Percentiles rank a stretch among this genome's conserved stretches.
These are phyloP conservation scores for Silurus aristotelis DNA, from an alignment of 2,797 vertebrate genomes.

Conservation along the genomic window DNA sequence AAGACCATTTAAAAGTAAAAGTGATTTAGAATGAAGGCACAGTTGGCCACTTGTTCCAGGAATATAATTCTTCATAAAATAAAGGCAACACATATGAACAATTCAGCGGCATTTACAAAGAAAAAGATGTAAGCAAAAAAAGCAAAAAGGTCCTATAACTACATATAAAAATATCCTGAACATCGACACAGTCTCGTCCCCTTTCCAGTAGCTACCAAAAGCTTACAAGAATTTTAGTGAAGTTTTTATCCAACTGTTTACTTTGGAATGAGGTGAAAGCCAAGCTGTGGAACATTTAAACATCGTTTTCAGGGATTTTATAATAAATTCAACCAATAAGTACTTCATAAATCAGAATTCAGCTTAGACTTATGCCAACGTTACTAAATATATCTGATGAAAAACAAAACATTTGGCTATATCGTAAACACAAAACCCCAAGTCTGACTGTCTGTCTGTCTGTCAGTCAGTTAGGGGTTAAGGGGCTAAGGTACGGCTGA, in stretches of 20 bases:
- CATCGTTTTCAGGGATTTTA: background rate
- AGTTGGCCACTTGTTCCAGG: background rate
- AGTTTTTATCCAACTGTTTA: constrained; percentile 10
- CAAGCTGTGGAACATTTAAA: background rate
- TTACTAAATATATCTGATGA: background rate
- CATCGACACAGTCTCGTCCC: background rate
- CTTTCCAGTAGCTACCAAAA: background rate
- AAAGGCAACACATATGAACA: background rate
- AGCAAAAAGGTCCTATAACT: background rate
- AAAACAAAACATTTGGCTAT: background rate
- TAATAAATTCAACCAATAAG: background rate
- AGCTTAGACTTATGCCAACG: background rate
- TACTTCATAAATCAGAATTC: background rate
- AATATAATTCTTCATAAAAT: background rate
- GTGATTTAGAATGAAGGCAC: constrained; percentile 5
- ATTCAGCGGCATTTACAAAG: background rate
- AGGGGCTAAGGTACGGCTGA: background rate
- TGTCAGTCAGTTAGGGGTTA: too few species aligned
- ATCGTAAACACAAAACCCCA: background rate
- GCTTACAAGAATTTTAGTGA: background rate
- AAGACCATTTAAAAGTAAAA: background rate
- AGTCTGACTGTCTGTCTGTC: background rate
- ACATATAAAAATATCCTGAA: background rate
- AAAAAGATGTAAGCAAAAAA: background rate
- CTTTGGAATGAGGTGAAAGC: background rate